Base-by-base conservation (phyloP, 64 coral and sea anemone species). In the Actinia tenebrosa region DNA sequence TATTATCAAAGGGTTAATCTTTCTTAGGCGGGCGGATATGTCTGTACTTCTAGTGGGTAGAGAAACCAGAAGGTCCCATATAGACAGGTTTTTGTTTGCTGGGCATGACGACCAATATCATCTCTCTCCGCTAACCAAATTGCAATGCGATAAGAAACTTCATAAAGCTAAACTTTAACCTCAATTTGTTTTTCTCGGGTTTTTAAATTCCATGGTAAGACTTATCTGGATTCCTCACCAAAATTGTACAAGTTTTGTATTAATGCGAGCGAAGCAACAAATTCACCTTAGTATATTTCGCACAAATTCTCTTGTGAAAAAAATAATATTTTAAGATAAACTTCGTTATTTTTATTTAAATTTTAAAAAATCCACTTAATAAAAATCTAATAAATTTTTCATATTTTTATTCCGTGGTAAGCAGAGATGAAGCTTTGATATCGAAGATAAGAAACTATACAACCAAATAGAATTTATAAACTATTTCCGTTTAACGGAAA, bases 401-500 rank as follows among this genome's bases (percentile, higher is more conserved):
- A 75, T 75, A 30, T 75, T 75, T 75, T 75, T 75, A 75, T 75
- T 15, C 26, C 15, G 69, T 25, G 69, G 69, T 75, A 25, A 30
- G 64, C 64, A 20, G 10, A 69, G n/a, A 25, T 69, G 22, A 69
- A 23, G n/a, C 69, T 66, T 66, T 75, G n/a, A 75, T 75, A 75
- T 75, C 27, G 69, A 25, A 75, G 25, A 75, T 30, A 75, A 75
- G 42, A 42, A 30, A 75, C 13, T 30, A 25, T 13, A 75, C 5
- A 75, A 27, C 10, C 22, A 42, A 75, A 75, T 37, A 75, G 69
- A 75, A 75, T 75, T 75, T 75, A 75, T 75, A 75, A 75, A 42
- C 10, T 18, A 75, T 75, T 75, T 75, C 69, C 69, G 69, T 42
- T 75, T 75, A 75, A 75, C 69, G 69, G 69, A 75, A 75, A 75